Conservation (phyloP, 1,140 invertebrate species). For the Pseudoatta argentina region DNA sequence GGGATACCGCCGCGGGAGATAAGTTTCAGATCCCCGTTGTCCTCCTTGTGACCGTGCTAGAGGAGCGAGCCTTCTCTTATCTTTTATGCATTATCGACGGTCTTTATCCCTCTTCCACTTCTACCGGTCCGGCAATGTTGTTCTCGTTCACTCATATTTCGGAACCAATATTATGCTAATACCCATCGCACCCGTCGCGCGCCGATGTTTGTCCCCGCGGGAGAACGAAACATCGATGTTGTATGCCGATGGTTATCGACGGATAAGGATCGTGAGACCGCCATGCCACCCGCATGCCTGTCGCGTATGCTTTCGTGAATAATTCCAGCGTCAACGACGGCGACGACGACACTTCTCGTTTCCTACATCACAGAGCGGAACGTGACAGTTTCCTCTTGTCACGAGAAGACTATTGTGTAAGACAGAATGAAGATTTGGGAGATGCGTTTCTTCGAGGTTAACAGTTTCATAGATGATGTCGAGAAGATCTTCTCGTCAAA, state of each 20-base stretch:
- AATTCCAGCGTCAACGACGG: constrained; percentile 51
- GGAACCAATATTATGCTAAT: constrained; percentile 83
- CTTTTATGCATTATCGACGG: constrained; percentile 82
- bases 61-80: constrained; percentile 74
- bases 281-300: constrained; percentile 25
- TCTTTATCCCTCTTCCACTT: constrained; percentile 6
- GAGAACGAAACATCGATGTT: constrained; percentile 62
- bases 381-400: constrained; percentile 66
- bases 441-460: constrained; percentile 23
- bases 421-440: constrained; percentile 46
- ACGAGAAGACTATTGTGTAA: constrained; percentile 50
- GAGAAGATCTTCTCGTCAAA: background rate
- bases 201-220: constrained; percentile 56
- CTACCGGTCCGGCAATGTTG: constrained; percentile 35
- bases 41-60: constrained; percentile 58
- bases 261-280: constrained; percentile 59
- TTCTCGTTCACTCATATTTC: constrained; percentile 77
- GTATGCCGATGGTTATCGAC: constrained; percentile 56
- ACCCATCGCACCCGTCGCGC: constrained; percentile 47
- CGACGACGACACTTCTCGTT: constrained; percentile 44
- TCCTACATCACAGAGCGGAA: constrained; percentile 24
- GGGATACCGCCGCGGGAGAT: constrained; percentile 56
- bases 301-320: constrained; percentile 67
- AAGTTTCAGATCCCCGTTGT: constrained; percentile 69
- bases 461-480: constrained; percentile 17